Conservation (phyloP, 2,113 vertebrate species). For the human region DNA sequence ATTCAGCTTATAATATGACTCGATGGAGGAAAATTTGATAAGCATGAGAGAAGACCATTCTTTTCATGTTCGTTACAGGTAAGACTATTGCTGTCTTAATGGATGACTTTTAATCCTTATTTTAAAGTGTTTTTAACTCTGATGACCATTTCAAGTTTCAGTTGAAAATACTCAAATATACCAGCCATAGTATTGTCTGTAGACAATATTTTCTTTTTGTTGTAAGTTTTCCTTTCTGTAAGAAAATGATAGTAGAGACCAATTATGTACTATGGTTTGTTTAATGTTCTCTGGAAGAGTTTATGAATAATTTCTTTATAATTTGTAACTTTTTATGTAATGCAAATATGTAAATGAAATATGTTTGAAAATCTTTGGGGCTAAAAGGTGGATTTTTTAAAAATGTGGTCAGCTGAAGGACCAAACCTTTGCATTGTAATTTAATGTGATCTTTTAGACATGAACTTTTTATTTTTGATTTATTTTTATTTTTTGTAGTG, state of each 20-base stretch:
- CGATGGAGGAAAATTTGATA: slow-evolving; percentile 91
- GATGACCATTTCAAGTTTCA: slow-evolving; percentile 51
- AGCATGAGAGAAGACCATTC: slow-evolving; percentile 91
- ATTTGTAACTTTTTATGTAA: slow-evolving; percentile 20
- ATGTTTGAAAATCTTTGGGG: neutral
- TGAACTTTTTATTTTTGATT: neutral
- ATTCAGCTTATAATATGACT: slow-evolving; percentile 90
- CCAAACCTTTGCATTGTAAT: neutral
- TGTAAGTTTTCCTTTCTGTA: slow-evolving; percentile 23
- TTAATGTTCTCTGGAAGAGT: slow-evolving; percentile 35
- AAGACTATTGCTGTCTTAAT: slow-evolving; percentile 81
- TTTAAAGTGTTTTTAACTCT: slow-evolving; percentile 27
- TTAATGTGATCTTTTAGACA: slow-evolving; percentile 41
- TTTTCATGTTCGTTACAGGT: slow-evolving; percentile 98
- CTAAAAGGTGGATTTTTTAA: neutral
- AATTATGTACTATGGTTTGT: neutral
- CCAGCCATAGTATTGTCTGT: neutral
- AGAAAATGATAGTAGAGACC: neutral
- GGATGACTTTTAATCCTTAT: slow-evolving; percentile 24
- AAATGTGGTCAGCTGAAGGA: neutral
- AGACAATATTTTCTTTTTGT: slow-evolving; percentile 5
- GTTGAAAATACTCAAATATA: slow-evolving; percentile 32
- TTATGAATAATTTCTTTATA: slow-evolving; percentile 27
- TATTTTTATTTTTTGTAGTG: neutral
- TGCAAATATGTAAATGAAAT: slow-evolving; percentile 6